Evolutionary conservation across 2,113 vertebrate species (phyloP).

Genomic region (Oncorhynchus clarkii): DNA sequence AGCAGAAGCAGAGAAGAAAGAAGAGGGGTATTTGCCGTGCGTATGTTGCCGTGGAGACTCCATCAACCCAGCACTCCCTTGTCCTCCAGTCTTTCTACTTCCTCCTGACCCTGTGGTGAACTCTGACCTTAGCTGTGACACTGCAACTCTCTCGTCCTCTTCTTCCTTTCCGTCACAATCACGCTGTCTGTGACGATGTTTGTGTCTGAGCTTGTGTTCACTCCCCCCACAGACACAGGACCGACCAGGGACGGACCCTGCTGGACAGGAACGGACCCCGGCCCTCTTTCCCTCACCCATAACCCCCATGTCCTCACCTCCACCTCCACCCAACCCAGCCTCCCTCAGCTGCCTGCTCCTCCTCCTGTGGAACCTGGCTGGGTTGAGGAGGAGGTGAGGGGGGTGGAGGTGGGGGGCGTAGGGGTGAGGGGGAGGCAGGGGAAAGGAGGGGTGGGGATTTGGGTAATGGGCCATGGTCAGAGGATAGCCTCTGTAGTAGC

Average conservation of each 20-base stretch:
- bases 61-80: constrained; percentile 40
- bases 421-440: constrained; percentile 79
- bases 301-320: constrained; percentile 33
- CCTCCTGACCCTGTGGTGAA: constrained; percentile 49
- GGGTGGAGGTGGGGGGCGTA: constrained; percentile 72
- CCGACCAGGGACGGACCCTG: constrained; percentile 79
- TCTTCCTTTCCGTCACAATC: constrained; percentile 52
- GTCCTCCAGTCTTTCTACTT: constrained; percentile 42
- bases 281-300: constrained; percentile 63
- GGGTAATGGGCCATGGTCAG: constrained; percentile 85
- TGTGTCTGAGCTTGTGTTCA: constrained; percentile 64
- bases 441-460: constrained; percentile 73
- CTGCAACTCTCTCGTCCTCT: constrained; percentile 31
- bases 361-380: constrained; percentile 92
- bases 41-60: constrained; percentile 60
- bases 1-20: constrained; percentile 40
- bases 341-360: constrained; percentile 88
- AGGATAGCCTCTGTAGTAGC: constrained; percentile 89
- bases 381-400: constrained; percentile 91
- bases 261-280: constrained; percentile 61
- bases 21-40: constrained; percentile 49
- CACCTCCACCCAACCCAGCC: constrained; percentile 77
- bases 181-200: constrained; percentile 58
- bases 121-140: constrained; percentile 47
- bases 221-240: constrained; percentile 87